phyloP scores from a whole-genome alignment of 1,140 invertebrate genomes.

The Trichonephila inaurata region DNA sequence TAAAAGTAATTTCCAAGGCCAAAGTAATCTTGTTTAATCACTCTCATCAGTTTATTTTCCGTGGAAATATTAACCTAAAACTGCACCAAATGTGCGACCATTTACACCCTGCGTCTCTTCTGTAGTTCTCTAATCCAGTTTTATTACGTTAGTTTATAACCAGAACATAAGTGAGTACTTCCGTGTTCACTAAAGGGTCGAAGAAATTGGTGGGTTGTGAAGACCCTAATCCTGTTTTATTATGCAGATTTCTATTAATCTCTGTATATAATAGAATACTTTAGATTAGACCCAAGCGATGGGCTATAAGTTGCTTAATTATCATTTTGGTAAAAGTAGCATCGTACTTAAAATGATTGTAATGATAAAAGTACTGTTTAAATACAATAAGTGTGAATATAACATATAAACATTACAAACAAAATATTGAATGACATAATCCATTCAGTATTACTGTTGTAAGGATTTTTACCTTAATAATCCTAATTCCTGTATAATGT shows the following conservation, averaged over 20 bases:
- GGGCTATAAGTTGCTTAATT: background rate
- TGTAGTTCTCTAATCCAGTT: background rate
- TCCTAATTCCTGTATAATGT: too few species aligned
- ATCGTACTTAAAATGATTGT: too few species aligned
- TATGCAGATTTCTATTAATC: slow-evolving; percentile 2
- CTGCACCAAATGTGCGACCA: background rate
- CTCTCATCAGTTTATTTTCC: slow-evolving; percentile 31
- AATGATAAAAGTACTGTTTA: too few species aligned
- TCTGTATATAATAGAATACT: background rate
- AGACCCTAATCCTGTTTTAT: slow-evolving; percentile 30
- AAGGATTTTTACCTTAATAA: too few species aligned
- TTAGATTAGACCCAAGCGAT: background rate
- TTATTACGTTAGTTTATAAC: slow-evolving; percentile 28
- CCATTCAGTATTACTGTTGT: too few species aligned
- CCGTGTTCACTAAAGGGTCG: background rate
- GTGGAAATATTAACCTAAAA: slow-evolving; percentile 22
- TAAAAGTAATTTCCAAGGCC: background rate
- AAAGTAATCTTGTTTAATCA: slow-evolving; percentile 39
- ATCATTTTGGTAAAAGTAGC: background rate
- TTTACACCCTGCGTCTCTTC: background rate
- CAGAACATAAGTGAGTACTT: background rate
- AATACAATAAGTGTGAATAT: too few species aligned
- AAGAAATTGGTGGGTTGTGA: background rate
- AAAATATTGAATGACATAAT: too few species aligned
- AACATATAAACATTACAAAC: too few species aligned